These are phyloP conservation scores for Caenorhabditis parvicauda DNA, from an alignment of 2,888 invertebrate genomes.

Conservation along the genomic window DNA sequence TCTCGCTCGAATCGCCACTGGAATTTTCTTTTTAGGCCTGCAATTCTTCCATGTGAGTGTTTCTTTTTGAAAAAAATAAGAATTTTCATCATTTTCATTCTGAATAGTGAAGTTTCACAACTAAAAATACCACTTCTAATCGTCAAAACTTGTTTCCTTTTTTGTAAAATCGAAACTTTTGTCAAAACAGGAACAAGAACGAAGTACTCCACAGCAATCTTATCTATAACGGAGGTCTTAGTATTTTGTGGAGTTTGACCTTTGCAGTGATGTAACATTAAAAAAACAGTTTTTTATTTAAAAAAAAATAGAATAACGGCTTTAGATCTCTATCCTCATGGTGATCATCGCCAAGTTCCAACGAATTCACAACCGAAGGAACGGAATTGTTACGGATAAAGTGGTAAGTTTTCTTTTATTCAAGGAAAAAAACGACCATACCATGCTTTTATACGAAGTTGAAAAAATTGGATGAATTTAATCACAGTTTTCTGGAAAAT, in stretches of 20 bases:
- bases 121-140: too few relatives aligned
- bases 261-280: too few relatives aligned
- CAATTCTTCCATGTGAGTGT: slow-evolving; percentile 59
- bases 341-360: slow-evolving; percentile 62
- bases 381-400: slow-evolving; percentile 41
- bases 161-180: background rate
- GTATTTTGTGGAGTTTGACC: too few relatives aligned
- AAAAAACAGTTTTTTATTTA: background rate
- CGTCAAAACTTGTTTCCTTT: too few relatives aligned
- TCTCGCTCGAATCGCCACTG: slow-evolving; percentile 60
- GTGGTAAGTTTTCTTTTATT: slow-evolving; percentile 8
- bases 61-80: background rate
- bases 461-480: too few relatives aligned
- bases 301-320: background rate
- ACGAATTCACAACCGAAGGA: slow-evolving; percentile 53
- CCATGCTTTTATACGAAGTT: too few relatives aligned
- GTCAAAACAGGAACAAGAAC: background rate
- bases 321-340: slow-evolving; percentile 60
- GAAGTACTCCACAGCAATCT: too few relatives aligned
- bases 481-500: too few relatives aligned
- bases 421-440: too few relatives aligned
- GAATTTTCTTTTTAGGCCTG: slow-evolving; percentile 62
- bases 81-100: background rate
- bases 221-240: too few relatives aligned
- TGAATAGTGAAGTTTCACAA: too few relatives aligned